These are phyloP conservation scores for Lochmaea capreae DNA, from an alignment of 2,888 invertebrate species.

Conservation along the genomic window DNA sequence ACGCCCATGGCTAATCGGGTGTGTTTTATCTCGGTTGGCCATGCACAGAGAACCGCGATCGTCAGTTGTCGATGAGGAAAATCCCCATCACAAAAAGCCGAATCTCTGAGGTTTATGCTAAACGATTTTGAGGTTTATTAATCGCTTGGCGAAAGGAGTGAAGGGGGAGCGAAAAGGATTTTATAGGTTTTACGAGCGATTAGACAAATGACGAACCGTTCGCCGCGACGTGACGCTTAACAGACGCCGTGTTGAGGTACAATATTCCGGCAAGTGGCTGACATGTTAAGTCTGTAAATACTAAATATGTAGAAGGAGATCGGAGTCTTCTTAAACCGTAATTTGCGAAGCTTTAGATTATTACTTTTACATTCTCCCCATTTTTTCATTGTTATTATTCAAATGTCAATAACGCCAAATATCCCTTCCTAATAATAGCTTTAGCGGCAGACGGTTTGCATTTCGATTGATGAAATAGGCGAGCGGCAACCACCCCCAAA, in stretches of 20 bases:
- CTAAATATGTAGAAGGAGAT: neutral
- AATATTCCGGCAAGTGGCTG: neutral
- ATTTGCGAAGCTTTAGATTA: neutral
- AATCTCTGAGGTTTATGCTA: constrained; percentile 33
- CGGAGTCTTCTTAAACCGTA: neutral
- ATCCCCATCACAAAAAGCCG: constrained; percentile 13
- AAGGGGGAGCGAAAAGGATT: constrained; percentile 19
- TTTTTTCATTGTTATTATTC: too few relatives aligned
- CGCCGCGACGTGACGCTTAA: constrained; percentile 10
- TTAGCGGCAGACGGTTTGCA: too few relatives aligned
- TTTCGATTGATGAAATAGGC: too few relatives aligned
- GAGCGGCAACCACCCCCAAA: too few relatives aligned
- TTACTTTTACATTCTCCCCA: neutral
- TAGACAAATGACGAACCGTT: constrained; percentile 29
- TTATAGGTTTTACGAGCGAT: constrained; percentile 31
- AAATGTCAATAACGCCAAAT: too few relatives aligned
- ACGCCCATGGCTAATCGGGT: constrained; percentile 10
- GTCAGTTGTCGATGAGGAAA: constrained; percentile 29
- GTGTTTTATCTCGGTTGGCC: constrained; percentile 30
- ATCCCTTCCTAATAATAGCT: too few relatives aligned
- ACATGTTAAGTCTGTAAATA: neutral
- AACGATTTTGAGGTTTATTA: constrained; percentile 38
- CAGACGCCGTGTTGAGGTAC: constrained; percentile 19
- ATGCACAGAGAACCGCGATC: constrained; percentile 23
- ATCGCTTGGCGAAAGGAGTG: constrained; percentile 25